These are phyloP conservation scores for Rhea pennata DNA, from an alignment of 2,113 vertebrate species.

Conservation along the genomic window DNA sequence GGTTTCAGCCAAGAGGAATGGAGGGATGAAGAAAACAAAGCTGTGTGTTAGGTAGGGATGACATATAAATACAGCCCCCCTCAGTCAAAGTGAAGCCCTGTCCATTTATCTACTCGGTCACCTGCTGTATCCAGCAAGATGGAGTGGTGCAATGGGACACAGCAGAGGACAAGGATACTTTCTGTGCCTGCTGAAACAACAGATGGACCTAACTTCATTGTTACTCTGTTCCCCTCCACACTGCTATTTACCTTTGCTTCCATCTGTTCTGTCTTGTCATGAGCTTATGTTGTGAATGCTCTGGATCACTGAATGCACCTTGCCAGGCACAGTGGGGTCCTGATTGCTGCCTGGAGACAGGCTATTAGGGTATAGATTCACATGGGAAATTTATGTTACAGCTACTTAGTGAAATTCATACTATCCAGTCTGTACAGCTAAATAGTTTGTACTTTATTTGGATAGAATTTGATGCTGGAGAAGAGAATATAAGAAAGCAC, in stretches of 20 bases:
- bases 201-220: conserved; percentile 49
- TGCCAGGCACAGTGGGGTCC: conserved; percentile 35
- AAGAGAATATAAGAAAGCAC: background rate
- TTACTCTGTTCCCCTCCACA: conserved; percentile 8
- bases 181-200: conserved; percentile 29
- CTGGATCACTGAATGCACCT: conserved; percentile 31
- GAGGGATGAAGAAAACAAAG: background rate
- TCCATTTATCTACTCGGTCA: background rate
- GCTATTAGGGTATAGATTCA: conserved; percentile 19
- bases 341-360: conserved; percentile 51
- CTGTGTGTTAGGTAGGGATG: background rate
- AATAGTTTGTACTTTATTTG: background rate
- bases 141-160: background rate
- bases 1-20: background rate
- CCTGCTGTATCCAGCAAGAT: background rate
- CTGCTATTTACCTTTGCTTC: conserved; percentile 55
- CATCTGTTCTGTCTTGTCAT: conserved; percentile 59
- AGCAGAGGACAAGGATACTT: background rate
- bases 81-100: background rate
- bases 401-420: background rate
- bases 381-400: conserved; percentile 13
- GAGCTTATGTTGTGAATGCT: conserved; percentile 51
- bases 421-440: background rate
- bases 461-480: background rate
- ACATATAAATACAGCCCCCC: background rate